Percentiles rank a stretch among this genome's conserved stretches.
These are phyloP conservation scores for Acropora yongei DNA, from an alignment of 64 coral and sea anemone species.

Conservation along the genomic window DNA sequence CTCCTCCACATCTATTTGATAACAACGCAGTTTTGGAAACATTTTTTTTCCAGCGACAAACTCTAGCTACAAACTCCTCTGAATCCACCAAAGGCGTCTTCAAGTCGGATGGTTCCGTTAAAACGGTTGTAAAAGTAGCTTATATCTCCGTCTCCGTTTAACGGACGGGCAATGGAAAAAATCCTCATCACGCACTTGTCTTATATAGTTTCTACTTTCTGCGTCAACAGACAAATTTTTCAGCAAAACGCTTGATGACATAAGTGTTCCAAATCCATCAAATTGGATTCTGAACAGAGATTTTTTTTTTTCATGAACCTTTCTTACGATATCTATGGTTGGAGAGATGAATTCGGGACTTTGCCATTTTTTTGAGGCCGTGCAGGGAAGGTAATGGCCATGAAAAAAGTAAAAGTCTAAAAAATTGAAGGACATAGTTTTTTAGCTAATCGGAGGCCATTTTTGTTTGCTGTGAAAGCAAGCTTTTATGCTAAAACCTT, in stretches of 20 bases:
- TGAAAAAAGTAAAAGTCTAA: not conserved
- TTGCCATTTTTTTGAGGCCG: not conserved
- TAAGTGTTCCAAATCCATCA: no score
- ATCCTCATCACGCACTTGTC: constrained; percentile 68
- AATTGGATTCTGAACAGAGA: no score
- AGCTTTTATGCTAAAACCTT: not conserved
- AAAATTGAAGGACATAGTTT: not conserved
- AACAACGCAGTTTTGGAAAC: constrained; percentile 47
- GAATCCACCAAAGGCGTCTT: constrained; percentile 5
- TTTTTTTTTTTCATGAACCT: no score
- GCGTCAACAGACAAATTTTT: no score
- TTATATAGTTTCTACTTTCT: constrained; percentile 72
- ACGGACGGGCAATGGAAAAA: constrained; percentile 71
- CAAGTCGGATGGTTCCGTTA: constrained; percentile 73
- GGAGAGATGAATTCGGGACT: not conserved
- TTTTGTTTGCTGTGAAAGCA: not conserved
- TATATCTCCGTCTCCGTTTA: constrained; percentile 61
- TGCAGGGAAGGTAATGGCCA: not conserved
- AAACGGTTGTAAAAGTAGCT: constrained; percentile 56
- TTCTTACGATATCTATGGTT: not conserved
- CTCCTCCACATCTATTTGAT: constrained; percentile 86
- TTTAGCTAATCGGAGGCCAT: not conserved
- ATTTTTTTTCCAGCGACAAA: constrained; percentile 71
- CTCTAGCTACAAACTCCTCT: constrained; percentile 32
- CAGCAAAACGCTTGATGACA: no score